Evolutionary conservation across 1,140 invertebrate genomes (phyloP).

Genomic region (Tetramorium simillimum): DNA sequence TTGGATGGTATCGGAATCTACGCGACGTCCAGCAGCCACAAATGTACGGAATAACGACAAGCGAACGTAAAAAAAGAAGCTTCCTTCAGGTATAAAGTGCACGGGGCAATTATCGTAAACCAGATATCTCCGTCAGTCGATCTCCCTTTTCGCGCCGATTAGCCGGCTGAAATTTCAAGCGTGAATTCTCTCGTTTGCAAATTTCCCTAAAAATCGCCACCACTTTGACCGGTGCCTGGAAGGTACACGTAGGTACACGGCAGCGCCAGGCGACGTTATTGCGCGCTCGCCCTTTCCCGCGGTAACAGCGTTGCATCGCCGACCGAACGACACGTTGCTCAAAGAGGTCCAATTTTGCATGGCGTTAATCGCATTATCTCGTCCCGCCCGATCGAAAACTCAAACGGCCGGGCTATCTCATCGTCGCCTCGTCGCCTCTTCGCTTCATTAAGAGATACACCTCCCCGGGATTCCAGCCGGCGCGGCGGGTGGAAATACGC

Average conservation of each 20-base stretch:
- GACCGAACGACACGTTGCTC: slow-evolving; percentile 76
- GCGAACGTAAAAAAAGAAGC: not conserved
- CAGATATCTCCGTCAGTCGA: slow-evolving; percentile 59
- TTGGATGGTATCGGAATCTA: not conserved
- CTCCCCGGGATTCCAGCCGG: not conserved
- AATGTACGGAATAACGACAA: slow-evolving; percentile 38
- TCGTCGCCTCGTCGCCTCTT: slow-evolving; percentile 57
- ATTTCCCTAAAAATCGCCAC: slow-evolving; percentile 70
- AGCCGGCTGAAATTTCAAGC: slow-evolving; percentile 68
- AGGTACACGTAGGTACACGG: slow-evolving; percentile 53
- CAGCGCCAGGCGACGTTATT: slow-evolving; percentile 64
- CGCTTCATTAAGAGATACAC: slow-evolving; percentile 61
- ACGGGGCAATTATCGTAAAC: slow-evolving; percentile 55
- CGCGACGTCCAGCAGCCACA: slow-evolving; percentile 6
- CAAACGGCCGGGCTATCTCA: slow-evolving; percentile 62
- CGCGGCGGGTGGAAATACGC: not conserved
- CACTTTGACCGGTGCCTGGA: slow-evolving; percentile 62
- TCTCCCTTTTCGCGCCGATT: slow-evolving; percentile 45
- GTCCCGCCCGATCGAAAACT: slow-evolving; percentile 71
- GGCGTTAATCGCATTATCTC: slow-evolving; percentile 78
- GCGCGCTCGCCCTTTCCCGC: slow-evolving; percentile 72
- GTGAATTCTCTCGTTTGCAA: slow-evolving; percentile 72
- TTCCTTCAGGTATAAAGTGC: slow-evolving; percentile 44
- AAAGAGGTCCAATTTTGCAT: slow-evolving; percentile 79
- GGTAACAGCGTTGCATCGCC: slow-evolving; percentile 74